Percentiles rank a stretch among this genome's conserved stretches.
Evolutionary conservation across 1,140 invertebrate species (phyloP).

Genomic region (Aphaenogaster ashmeadi): DNA sequence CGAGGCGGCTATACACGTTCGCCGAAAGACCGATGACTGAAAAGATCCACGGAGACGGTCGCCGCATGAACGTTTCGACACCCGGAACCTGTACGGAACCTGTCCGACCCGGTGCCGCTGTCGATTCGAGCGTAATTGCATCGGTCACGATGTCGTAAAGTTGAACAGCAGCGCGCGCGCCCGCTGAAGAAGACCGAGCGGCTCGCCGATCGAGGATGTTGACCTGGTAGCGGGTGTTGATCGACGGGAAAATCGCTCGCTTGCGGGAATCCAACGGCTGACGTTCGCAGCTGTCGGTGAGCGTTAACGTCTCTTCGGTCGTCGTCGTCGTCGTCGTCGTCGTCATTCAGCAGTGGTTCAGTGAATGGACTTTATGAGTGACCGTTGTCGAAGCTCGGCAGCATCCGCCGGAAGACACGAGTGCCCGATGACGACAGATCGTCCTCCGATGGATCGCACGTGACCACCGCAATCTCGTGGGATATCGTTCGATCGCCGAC

Average conservation of each 20-base stretch:
- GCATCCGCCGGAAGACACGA: conserved; percentile 20
- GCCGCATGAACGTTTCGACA: neutral
- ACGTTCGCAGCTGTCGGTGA: neutral
- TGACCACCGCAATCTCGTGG: conserved; percentile 18
- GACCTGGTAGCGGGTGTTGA: conserved; percentile 27
- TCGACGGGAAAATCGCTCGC: conserved; percentile 34
- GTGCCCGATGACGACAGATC: neutral
- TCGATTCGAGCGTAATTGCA: neutral
- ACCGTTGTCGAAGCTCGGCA: neutral
- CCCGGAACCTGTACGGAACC: neutral
- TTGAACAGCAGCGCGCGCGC: neutral
- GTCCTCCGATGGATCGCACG: conserved; percentile 36
- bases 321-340: neutral
- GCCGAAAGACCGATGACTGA: conserved; percentile 54
- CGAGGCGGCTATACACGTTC: neutral
- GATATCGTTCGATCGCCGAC: conserved; percentile 5
- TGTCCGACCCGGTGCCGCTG: neutral
- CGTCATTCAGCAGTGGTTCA: neutral
- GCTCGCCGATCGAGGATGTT: conserved; percentile 10
- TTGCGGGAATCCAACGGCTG: conserved; percentile 4
- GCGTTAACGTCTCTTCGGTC: neutral
- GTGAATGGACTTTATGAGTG: conserved; percentile 50
- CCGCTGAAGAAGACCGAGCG: neutral
- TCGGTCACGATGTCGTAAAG: conserved; percentile 15
- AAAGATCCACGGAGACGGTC: neutral